These are phyloP conservation scores for Megastigmus dorsalis DNA, from an alignment of 2,888 invertebrate species.

Conservation along the genomic window DNA sequence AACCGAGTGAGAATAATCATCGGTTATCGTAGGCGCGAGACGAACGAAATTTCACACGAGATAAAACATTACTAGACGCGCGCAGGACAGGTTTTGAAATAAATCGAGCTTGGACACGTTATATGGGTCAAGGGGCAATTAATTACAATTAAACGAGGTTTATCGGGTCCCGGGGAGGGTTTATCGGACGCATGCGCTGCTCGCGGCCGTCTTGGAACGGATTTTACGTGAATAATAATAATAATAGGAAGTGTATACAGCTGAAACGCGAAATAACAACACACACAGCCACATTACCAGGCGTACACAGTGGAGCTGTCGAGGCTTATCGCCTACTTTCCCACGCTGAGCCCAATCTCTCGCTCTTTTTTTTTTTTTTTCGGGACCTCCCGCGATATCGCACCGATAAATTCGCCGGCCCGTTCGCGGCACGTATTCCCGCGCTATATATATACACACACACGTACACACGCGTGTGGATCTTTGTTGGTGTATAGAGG, in stretches of 20 bases:
- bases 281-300: not conserved
- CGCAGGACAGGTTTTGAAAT: not conserved
- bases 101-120: not conserved
- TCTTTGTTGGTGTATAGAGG: too few species aligned
- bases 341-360: slow-evolving; percentile 58
- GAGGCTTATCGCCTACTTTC: slow-evolving; percentile 60
- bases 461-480: too few species aligned
- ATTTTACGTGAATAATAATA: slow-evolving; percentile 1
- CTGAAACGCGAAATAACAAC: slow-evolving; percentile 14
- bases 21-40: too few species aligned
- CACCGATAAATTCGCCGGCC: slow-evolving; percentile 6
- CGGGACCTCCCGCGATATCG: slow-evolving; percentile 46
- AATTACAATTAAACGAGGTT: too few species aligned
- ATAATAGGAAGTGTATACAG: slow-evolving; percentile 31
- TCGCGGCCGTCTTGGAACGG: slow-evolving; percentile 9
- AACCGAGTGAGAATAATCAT: too few species aligned
- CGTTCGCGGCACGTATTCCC: not conserved
- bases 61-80: slow-evolving; percentile 19
- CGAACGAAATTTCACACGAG: slow-evolving; percentile 51
- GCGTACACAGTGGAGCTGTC: not conserved
- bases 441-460: not conserved
- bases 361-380: slow-evolving; percentile 24
- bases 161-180: not conserved
- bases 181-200: not conserved
- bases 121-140: slow-evolving; percentile 46